These are phyloP conservation scores for Tetragonula carbonaria DNA, from an alignment of 2,888 invertebrate genomes.

Conservation along the genomic window DNA sequence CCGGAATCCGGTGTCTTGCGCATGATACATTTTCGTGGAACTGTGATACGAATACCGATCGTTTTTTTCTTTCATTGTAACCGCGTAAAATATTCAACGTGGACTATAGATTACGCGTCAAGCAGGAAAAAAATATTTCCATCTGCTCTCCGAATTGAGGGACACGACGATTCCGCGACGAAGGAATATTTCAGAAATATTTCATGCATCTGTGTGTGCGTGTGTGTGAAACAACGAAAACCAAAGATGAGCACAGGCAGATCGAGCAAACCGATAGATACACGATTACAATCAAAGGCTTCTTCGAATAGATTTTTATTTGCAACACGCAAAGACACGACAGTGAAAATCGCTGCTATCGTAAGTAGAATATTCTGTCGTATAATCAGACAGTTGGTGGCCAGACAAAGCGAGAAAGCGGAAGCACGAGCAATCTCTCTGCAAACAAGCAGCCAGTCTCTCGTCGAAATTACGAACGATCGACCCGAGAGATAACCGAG, in stretches of 20 bases:
- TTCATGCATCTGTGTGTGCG: not conserved
- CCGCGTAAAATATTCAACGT: conserved; percentile 32
- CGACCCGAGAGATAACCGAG: not conserved
- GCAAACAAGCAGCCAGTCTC: conserved; percentile 16
- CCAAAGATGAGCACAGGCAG: not conserved
- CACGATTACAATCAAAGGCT: conserved; percentile 17
- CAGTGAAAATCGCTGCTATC: conserved; percentile 16
- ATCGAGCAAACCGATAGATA: conserved; percentile 36
- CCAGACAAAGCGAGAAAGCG: not conserved
- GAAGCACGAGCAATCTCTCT: not conserved
- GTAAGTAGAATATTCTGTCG: conserved; percentile 25
- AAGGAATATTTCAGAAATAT: not conserved
- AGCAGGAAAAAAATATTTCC: conserved; percentile 17
- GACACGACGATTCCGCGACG: not conserved
- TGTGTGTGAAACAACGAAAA: not conserved
- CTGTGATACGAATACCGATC: conserved; percentile 33
- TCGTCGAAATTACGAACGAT: not conserved
- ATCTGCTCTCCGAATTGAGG: not conserved
- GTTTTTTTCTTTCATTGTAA: conserved; percentile 17
- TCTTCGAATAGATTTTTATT: conserved; percentile 33
- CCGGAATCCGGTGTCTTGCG: conserved; percentile 48
- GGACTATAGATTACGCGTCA: conserved; percentile 29
- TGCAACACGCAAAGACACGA: conserved; percentile 7
- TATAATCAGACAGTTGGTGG: conserved; percentile 22
- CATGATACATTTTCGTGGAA: conserved; percentile 19